These are phyloP conservation scores for Colossoma macropomum DNA, from an alignment of 2,113 vertebrate species.

Conservation along the genomic window DNA sequence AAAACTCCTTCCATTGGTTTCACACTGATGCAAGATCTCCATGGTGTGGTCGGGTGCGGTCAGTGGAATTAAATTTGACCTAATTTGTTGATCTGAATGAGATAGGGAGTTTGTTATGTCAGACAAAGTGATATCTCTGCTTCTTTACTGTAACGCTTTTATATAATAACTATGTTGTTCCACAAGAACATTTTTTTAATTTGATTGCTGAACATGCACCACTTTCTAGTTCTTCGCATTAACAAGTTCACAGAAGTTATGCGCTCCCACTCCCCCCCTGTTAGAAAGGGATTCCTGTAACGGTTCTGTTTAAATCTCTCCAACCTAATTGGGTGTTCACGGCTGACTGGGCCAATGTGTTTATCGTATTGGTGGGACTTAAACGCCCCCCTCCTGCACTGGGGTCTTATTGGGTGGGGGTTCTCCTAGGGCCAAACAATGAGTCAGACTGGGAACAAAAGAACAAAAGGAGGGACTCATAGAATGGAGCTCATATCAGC, in stretches of 20 bases:
- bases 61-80: not conserved
- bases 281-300: conserved; percentile 52
- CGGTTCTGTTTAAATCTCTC: conserved; percentile 73
- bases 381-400: conserved; percentile 53
- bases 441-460: conserved; percentile 65
- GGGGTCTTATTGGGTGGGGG: conserved; percentile 56
- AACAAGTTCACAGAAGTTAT: not conserved
- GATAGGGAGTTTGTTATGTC: not conserved
- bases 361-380: conserved; percentile 69
- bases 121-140: not conserved
- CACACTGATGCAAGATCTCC: not conserved
- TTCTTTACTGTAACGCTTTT: not conserved
- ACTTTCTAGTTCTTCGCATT: not conserved
- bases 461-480: conserved; percentile 69
- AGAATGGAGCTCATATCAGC: conserved; percentile 13
- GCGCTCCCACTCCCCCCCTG: not conserved
- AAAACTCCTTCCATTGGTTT: not conserved
- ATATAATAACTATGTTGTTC: not conserved
- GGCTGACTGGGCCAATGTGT: conserved; percentile 59
- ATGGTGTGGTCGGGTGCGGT: not conserved
- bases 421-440: conserved; percentile 67
- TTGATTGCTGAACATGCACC: not conserved
- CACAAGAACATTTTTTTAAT: not conserved
- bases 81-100: not conserved
- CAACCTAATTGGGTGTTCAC: conserved; percentile 69